Evolutionary conservation across 2,888 invertebrate species (phyloP), one percentile per base, ranked within the genome.

Genomic region (Chaetogeoica ovagalla): DNA sequence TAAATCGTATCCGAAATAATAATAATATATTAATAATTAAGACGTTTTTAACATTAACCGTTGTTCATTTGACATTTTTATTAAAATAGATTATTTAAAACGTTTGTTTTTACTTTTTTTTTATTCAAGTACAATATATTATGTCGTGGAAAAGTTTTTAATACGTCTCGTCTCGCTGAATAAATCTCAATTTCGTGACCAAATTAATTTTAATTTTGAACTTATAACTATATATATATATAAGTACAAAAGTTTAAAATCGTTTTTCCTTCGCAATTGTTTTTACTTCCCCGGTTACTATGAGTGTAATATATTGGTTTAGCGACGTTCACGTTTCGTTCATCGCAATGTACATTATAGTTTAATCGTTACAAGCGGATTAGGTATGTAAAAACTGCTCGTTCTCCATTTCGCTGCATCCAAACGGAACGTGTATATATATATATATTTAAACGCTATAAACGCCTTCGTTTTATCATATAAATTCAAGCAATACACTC

Each of bases 291-390:
- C 11, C 59, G 7, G 23, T 15, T 0, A 43, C 11, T n/a, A 43
- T 8, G 21, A 11, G 15, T 8, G 21, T 15, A 21, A 11, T 21
- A 66, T 21, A 21, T 43, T 15, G 21, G 17, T 43, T 48, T 13
- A 66, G 21, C 43, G 48, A 7, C 48, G 13, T 66, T 66, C 15
- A 21, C 23, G 48, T 23, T 52, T 52, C 30, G 43, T 68, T 68
- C 68, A 52, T 68, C 23, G 7, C 68, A 52, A 52, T 30, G 48
- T 48, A 48, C 15, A 48, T 48, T 13, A 23, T 68, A 68, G 52
- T 52, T 21, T 68, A 48, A 48, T 68, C 23, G 66, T 21, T 52
- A 68, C 66, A 52, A 68, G n/a, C 48, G 48, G 48, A 66, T 66
- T 48, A 48, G 30, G 30, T 30, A 30, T 48, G 13, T 66, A 48